Base-by-base conservation (phyloP, 2,888 invertebrate species). In the Hemithea aestivaria region DNA sequence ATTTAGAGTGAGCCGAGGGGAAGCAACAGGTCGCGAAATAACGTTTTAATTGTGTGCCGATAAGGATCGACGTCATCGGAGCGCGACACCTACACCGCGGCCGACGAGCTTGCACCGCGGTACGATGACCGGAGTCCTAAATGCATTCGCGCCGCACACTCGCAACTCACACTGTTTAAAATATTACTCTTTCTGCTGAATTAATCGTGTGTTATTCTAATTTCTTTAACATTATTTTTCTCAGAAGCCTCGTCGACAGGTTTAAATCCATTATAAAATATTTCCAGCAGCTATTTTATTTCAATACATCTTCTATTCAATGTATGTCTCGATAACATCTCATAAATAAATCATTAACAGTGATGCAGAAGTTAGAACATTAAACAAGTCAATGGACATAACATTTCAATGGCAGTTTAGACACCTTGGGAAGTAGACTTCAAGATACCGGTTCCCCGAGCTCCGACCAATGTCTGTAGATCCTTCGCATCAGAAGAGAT, bases 21-120 rank as follows among this genome's bases (percentile, higher is more conserved):
- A 73, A 69, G 80, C 85, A 84, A 85, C 85, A 85, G 81, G 85
- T 84, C 84, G 83, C 84, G 74, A 81, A 83, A 80, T 75, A 78
- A 78, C 71, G 70, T 71, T 83, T 81, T 84, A 84, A 85, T 84
- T 84, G 83, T 78, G 57, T 64, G 56, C 62, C 67, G 84, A 84
- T 84, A 83, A 80, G 64, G 73, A 84, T 83, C 84, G 75, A 64
- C 77, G 73, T 73, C 77, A 75, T 57, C 80, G 71, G 68, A 79
- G 65, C 82, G 83, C 80, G 76, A 75, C 79, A 72, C 74, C 70
- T 64, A 69, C 67, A 46, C 47, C 51, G 48, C 53, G 52, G 40
- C 45, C 54, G 16, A 16, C 16, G 16, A 16, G 16, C 16, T 16
- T 52, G 65, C 58, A 51, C 53, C 61, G 66, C 69, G 55, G 80